These are phyloP conservation scores for Caenorhabditis afra DNA, from an alignment of 2,888 invertebrate species.

Conservation along the genomic window DNA sequence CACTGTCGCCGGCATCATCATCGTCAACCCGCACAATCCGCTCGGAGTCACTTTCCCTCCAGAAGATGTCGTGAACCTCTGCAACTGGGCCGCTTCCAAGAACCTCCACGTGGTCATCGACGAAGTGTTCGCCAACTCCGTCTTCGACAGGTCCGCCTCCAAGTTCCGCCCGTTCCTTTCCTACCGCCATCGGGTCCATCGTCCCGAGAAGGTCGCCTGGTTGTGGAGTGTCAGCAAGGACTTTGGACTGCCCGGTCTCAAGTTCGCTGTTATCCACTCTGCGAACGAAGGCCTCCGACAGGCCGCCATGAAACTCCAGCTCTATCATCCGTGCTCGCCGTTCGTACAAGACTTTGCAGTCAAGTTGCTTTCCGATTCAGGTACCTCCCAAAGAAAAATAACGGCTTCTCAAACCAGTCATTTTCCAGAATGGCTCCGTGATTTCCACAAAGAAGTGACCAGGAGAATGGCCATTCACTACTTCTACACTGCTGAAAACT, in stretches of 20 bases:
- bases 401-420: no score
- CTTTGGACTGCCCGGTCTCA: constrained; percentile 72
- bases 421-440: constrained; percentile 58
- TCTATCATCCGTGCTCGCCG: constrained; percentile 70
- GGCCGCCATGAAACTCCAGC: constrained; percentile 66
- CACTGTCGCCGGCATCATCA: constrained; percentile 73
- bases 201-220: constrained; percentile 64
- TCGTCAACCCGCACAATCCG: constrained; percentile 80
- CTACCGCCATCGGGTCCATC: constrained; percentile 60
- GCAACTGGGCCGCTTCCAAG: constrained; percentile 76
- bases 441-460: constrained; percentile 59
- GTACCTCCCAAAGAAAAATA: constrained; percentile 36
- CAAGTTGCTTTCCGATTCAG: constrained; percentile 64
- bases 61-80: constrained; percentile 71
- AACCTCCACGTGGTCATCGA: constrained; percentile 69
- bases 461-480: constrained; percentile 64
- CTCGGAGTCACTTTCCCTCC: constrained; percentile 75
- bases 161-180: constrained; percentile 67
- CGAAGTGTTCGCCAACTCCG: constrained; percentile 72
- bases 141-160: constrained; percentile 42
- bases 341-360: constrained; percentile 70
- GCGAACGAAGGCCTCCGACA: constrained; percentile 58
- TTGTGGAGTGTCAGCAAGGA: constrained; percentile 80
- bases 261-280: constrained; percentile 66
- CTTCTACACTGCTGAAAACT: constrained; percentile 60